Evolutionary conservation across 2,797 vertebrate genomes (phyloP).

Genomic region (Chiloscyllium punctatum): DNA sequence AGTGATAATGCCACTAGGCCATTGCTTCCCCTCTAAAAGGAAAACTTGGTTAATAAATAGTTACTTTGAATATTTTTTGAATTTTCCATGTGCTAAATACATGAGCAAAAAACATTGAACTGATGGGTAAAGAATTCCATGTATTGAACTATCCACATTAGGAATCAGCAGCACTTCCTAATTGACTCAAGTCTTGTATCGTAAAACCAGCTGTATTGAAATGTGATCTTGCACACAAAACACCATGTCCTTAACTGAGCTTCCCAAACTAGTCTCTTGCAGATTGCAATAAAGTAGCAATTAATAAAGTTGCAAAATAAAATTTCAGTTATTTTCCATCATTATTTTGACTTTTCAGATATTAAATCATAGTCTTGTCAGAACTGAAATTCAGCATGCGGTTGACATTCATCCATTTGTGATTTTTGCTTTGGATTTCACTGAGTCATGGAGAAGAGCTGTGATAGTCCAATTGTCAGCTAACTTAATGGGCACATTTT

Average conservation of each 20-base stretch:
- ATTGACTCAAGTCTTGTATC: neutral
- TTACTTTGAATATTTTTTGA: neutral
- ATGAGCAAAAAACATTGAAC: neutral
- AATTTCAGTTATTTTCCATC: neutral
- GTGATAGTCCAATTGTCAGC: neutral
- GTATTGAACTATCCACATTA: neutral
- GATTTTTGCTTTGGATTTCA: neutral
- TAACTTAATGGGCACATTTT: neutral
- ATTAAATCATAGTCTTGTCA: neutral
- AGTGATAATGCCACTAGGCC: too few species aligned
- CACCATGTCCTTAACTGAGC: neutral
- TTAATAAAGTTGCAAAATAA: too few species aligned
- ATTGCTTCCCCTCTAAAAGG: too few species aligned
- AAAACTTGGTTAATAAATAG: neutral
- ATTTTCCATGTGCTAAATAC: neutral
- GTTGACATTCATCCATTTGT: neutral
- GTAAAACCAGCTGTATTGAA: neutral
- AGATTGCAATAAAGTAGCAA: neutral
- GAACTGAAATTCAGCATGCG: neutral
- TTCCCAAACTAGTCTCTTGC: neutral
- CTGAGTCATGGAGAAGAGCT: neutral
- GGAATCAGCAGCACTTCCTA: neutral
- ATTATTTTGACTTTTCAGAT: neutral
- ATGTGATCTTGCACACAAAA: neutral
- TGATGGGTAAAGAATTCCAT: neutral